Percentiles rank a stretch among this genome's conserved stretches.
These are phyloP conservation scores for Sycophaga agraensis DNA, from an alignment of 1,140 invertebrate genomes.

Conservation along the genomic window DNA sequence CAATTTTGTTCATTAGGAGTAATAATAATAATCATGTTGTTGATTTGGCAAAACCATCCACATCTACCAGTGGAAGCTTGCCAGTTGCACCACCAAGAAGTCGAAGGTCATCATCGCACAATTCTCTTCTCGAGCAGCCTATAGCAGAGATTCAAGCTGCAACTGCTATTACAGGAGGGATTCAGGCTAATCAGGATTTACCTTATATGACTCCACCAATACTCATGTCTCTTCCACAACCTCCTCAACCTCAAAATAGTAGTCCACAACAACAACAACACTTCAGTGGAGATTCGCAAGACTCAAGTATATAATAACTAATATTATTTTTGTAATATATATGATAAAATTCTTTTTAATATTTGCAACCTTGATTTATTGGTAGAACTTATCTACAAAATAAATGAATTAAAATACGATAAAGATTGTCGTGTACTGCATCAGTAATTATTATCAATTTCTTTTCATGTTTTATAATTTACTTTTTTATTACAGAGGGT, in stretches of 20 bases:
- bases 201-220: constrained; percentile 87
- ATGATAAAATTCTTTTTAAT: too few species aligned
- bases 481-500: constrained; percentile 65
- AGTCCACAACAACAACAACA: constrained; percentile 63
- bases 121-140: constrained; percentile 46
- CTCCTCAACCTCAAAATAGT: constrained; percentile 43
- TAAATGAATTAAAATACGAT: too few species aligned
- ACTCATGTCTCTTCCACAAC: constrained; percentile 52
- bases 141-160: constrained; percentile 70
- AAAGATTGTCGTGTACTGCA: too few species aligned
- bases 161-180: constrained; percentile 77
- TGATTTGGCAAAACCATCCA: constrained; percentile 38
- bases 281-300: constrained; percentile 84
- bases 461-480: not conserved
- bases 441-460: too few species aligned
- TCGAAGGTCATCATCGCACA: constrained; percentile 58
- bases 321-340: not conserved
- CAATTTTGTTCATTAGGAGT: constrained; percentile 20
- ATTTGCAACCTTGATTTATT: too few species aligned
- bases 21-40: constrained; percentile 35
- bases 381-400: too few species aligned
- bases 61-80: constrained; percentile 37
- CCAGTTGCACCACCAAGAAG: constrained; percentile 56
- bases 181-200: constrained; percentile 83
- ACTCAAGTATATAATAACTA: constrained; percentile 70